Evolutionary conservation across 2,888 invertebrate species (phyloP).

Genomic region (Beris morrisii): DNA sequence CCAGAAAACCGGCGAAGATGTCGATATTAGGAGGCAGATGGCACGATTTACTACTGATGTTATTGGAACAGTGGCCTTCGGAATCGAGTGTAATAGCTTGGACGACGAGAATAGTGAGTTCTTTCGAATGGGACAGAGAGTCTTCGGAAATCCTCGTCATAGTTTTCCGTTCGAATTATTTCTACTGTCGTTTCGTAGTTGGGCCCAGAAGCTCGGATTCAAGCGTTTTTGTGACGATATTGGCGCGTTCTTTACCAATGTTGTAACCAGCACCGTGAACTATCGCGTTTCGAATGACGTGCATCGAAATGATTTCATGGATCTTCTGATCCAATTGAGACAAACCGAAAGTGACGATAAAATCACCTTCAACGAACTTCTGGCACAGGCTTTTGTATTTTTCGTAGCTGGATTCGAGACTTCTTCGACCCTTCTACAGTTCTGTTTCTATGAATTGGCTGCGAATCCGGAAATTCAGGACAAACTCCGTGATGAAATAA

Average conservation of each 20-base stretch:
- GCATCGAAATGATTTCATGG: slow-evolving; percentile 36
- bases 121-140: slow-evolving; percentile 44
- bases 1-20: slow-evolving; percentile 43
- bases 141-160: slow-evolving; percentile 37
- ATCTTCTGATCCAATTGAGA: slow-evolving; percentile 31
- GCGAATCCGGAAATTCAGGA: slow-evolving; percentile 31
- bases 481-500: slow-evolving; percentile 23
- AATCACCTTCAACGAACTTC: slow-evolving; percentile 57
- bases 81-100: slow-evolving; percentile 57
- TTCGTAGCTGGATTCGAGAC: slow-evolving; percentile 50
- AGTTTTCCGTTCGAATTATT: slow-evolving; percentile 33
- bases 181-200: slow-evolving; percentile 32
- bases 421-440: slow-evolving; percentile 47
- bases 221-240: slow-evolving; percentile 16
- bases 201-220: background rate
- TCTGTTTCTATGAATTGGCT: slow-evolving; percentile 46
- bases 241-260: slow-evolving; percentile 26
- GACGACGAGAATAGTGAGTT: slow-evolving; percentile 54
- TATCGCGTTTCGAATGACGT: slow-evolving; percentile 30
- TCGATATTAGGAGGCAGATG: slow-evolving; percentile 54
- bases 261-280: slow-evolving; percentile 32
- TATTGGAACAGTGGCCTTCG: slow-evolving; percentile 58
- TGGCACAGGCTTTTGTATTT: slow-evolving; percentile 56
- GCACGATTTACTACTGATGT: slow-evolving; percentile 59
- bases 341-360: slow-evolving; percentile 31